Percentiles rank a stretch among this genome's conserved stretches.
Conservation (phyloP, 92 coral and sea anemone genomes). For the Micromussa lordhowensis region DNA sequence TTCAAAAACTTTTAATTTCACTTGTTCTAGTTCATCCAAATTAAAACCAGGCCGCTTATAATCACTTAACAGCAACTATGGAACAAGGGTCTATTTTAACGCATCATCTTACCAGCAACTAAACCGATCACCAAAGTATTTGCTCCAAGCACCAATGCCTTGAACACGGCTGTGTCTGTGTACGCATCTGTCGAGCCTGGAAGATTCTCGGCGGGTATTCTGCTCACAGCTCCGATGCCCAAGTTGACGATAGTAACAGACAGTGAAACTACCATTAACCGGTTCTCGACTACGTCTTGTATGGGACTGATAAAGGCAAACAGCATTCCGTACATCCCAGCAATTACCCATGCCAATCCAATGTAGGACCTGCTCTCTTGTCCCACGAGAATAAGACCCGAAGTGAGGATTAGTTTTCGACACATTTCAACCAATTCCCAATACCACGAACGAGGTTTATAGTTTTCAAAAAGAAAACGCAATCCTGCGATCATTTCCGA, state of each 20-base stretch:
- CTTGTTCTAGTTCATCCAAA: too few relatives aligned
- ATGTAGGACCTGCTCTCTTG: slow-evolving; percentile 24
- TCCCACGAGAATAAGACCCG: not conserved
- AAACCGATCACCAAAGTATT: slow-evolving; percentile 16
- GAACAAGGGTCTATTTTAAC: too few relatives aligned
- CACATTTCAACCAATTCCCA: slow-evolving; percentile 22
- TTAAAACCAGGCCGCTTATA: too few relatives aligned
- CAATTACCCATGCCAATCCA: slow-evolving; percentile 1
- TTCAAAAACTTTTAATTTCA: not conserved
- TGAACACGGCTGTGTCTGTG: slow-evolving; percentile 5
- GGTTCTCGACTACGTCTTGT: slow-evolving; percentile 13
- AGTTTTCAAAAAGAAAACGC: slow-evolving; percentile 21
- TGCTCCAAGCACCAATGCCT: slow-evolving; percentile 18
- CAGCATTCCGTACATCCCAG: slow-evolving; percentile 6
- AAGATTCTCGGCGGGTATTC: slow-evolving; percentile 19
- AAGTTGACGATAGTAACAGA: slow-evolving; percentile 9
- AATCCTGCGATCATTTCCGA: slow-evolving; percentile 3
- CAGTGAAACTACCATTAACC: not conserved
- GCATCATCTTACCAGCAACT: slow-evolving; percentile 1
- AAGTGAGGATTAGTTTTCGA: slow-evolving; percentile 22
- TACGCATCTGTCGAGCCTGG: not conserved
- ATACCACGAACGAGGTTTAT: not conserved
- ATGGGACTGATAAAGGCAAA: slow-evolving; percentile 10
- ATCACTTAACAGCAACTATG: too few relatives aligned
- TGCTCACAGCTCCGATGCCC: slow-evolving; percentile 24